Evolutionary conservation across 64 coral and sea anemone genomes (phyloP).

Genomic region (Montipora cactus): DNA sequence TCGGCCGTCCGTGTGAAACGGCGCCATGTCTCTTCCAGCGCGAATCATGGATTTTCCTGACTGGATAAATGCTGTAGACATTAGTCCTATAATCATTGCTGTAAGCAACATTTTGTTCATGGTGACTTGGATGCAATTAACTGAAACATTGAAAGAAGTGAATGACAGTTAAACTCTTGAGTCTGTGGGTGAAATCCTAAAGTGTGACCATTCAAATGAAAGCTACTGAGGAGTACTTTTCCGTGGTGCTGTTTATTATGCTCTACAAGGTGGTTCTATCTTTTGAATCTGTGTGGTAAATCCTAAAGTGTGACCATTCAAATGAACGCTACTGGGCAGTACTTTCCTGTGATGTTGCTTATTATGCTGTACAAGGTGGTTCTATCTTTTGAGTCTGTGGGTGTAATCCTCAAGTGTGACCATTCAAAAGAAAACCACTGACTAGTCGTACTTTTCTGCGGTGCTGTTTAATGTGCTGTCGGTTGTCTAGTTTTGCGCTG

Average conservation of each 20-base stretch:
- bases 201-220: neutral
- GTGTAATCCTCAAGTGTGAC: no score
- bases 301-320: no score
- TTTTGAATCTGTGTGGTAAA: no score
- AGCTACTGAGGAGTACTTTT: neutral
- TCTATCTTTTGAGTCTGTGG: no score
- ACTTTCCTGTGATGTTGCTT: no score
- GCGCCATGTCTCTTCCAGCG: conserved; percentile 14
- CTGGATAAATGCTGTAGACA: neutral
- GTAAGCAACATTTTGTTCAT: neutral
- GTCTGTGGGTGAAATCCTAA: neutral
- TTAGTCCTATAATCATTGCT: neutral
- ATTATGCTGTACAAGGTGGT: no score
- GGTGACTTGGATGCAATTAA: neutral
- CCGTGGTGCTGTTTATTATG: neutral
- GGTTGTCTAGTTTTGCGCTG: no score
- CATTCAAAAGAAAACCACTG: no score
- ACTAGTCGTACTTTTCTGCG: no score
- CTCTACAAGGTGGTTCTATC: neutral
- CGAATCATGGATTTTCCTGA: neutral
- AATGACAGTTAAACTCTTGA: neutral
- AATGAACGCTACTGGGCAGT: no score
- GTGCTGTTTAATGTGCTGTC: no score
- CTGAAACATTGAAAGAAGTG: neutral
- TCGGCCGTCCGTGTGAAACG: neutral